phyloP scores from a whole-genome alignment of 2,797 vertebrate species.

The Fistularia commersonii region DNA sequence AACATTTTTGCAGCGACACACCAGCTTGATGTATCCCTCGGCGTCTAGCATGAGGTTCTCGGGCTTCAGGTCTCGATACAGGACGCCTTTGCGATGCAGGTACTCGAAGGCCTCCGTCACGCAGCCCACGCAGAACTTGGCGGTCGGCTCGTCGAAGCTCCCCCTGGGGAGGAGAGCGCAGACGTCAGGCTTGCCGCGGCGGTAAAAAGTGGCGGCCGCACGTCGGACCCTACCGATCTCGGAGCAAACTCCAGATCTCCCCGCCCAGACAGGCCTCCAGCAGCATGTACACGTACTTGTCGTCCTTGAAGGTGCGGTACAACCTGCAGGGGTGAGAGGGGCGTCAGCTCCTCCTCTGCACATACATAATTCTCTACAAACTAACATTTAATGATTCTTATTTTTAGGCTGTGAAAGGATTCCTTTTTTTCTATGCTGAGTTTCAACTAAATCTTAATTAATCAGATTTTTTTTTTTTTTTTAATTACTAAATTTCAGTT shows the following conservation, averaged over 20 bases:
- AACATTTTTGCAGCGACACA: too few relatives aligned
- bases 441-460: too few relatives aligned
- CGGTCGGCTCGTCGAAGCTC: slow-evolving; percentile 82
- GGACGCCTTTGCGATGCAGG: slow-evolving; percentile 84
- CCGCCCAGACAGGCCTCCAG: slow-evolving; percentile 93
- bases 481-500: too few relatives aligned
- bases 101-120: slow-evolving; percentile 94
- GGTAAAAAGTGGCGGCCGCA: not conserved
- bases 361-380: too few relatives aligned
- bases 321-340: slow-evolving; percentile 63
- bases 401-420: too few relatives aligned
- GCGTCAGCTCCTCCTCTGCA: too few relatives aligned
- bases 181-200: too few relatives aligned
- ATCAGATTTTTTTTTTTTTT: too few relatives aligned
- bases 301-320: slow-evolving; percentile 90
- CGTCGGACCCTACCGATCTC: slow-evolving; percentile 81
- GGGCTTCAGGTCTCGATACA: slow-evolving; percentile 93
- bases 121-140: slow-evolving; percentile 92
- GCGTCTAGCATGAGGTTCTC: slow-evolving; percentile 93
- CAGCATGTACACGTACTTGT: slow-evolving; percentile 93
- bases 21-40: slow-evolving; percentile 92
- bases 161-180: slow-evolving; percentile 71
- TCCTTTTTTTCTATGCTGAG: too few relatives aligned
- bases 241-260: slow-evolving; percentile 90
- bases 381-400: too few relatives aligned